Conservation (phyloP, 2,113 vertebrate species). For the Amazona vittata region DNA sequence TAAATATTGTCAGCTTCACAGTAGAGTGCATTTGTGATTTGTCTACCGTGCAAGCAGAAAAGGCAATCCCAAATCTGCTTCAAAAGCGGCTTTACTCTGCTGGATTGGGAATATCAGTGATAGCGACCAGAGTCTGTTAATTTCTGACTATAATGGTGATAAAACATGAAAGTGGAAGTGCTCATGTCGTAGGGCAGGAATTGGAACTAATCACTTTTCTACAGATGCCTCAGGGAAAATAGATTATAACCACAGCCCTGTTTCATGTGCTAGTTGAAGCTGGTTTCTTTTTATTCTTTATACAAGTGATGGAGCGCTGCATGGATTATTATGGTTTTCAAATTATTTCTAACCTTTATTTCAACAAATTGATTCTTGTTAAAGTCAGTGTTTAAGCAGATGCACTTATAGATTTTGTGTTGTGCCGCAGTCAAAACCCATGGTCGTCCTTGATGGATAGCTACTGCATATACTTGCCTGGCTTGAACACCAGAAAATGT, state of each 20-base stretch:
- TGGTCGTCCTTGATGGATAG: not conserved
- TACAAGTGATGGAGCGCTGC: not conserved
- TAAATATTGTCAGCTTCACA: not conserved
- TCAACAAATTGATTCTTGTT: not conserved
- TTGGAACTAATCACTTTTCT: conserved; percentile 4
- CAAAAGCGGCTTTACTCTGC: not conserved
- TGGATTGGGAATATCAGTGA: not conserved
- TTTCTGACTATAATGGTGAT: not conserved
- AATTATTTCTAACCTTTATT: not conserved
- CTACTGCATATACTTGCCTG: not conserved
- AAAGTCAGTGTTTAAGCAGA: not conserved
- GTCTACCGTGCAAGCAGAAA: not conserved
- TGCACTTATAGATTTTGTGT: not conserved
- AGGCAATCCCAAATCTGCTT: not conserved
- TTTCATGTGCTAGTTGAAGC: not conserved
- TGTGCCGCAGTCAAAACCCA: not conserved
- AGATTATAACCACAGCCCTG: not conserved
- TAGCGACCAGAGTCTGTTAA: not conserved
- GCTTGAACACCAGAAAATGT: not conserved
- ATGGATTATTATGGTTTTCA: not conserved
- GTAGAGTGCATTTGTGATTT: not conserved
- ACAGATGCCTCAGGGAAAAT: not conserved
- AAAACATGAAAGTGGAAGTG: conserved; percentile 22
- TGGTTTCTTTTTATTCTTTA: not conserved
- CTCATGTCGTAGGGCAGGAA: not conserved